phyloP scores from a whole-genome alignment of 2,797 vertebrate genomes.

The Meriones psammophilus region DNA sequence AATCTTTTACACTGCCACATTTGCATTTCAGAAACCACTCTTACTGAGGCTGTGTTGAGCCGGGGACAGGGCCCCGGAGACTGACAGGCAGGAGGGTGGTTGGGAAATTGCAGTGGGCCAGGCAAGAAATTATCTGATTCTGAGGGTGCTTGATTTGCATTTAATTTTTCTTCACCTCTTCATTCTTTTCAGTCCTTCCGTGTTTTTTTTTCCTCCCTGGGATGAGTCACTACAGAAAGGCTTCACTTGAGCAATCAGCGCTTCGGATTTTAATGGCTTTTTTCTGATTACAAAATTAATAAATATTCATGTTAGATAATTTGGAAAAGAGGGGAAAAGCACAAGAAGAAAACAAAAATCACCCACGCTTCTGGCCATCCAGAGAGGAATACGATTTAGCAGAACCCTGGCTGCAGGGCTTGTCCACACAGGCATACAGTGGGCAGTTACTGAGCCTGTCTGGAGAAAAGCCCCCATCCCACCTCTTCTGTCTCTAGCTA shows the following conservation, averaged over 20 bases:
- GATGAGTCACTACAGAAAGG: constrained; percentile 79
- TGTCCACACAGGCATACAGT: constrained; percentile 54
- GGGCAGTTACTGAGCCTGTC: constrained; percentile 17
- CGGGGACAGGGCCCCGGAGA: constrained; percentile 51
- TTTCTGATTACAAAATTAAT: constrained; percentile 86
- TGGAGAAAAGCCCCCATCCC: not conserved
- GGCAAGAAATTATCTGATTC: constrained; percentile 82
- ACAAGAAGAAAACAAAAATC: constrained; percentile 81
- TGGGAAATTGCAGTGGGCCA: constrained; percentile 78
- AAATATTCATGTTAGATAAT: constrained; percentile 85
- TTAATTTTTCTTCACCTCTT: constrained; percentile 82
- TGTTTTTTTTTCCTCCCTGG: not conserved
- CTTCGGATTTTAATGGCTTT: constrained; percentile 84
- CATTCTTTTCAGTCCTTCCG: constrained; percentile 68
- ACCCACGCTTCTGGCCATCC: constrained; percentile 58
- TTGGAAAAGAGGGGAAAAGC: constrained; percentile 80
- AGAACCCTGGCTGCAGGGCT: constrained; percentile 53
- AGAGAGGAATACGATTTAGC: constrained; percentile 62
- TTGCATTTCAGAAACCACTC: constrained; percentile 58
- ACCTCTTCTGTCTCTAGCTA: not conserved
- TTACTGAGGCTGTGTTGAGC: constrained; percentile 18
- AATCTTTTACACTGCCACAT: constrained; percentile 14
- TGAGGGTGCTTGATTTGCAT: constrained; percentile 77
- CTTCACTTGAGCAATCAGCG: constrained; percentile 82
- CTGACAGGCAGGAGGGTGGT: constrained; percentile 64